These are phyloP conservation scores for Heteropelma amictum DNA, from an alignment of 2,888 invertebrate genomes.

Conservation along the genomic window DNA sequence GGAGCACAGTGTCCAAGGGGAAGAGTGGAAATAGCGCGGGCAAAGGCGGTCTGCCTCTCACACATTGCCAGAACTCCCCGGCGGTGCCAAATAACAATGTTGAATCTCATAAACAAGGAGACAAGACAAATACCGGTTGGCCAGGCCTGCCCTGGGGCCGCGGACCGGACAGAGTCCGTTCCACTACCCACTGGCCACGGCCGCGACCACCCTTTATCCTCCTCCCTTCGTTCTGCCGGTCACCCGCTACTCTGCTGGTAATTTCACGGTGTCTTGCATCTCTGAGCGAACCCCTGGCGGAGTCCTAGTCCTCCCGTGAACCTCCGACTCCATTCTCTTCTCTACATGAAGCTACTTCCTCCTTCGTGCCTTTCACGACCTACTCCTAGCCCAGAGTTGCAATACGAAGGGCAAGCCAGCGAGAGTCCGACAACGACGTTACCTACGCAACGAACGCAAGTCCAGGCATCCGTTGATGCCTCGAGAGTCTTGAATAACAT, in stretches of 20 bases:
- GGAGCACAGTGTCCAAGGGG: slow-evolving; percentile 23
- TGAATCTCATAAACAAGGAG: slow-evolving; percentile 79
- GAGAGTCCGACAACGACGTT: slow-evolving; percentile 57
- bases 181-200: slow-evolving; percentile 69
- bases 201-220: slow-evolving; percentile 56
- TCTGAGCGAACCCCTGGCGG: slow-evolving; percentile 77
- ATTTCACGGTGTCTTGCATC: slow-evolving; percentile 82
- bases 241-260: slow-evolving; percentile 78
- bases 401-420: too few relatives aligned
- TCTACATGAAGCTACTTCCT: slow-evolving; percentile 44
- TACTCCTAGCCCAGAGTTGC: slow-evolving; percentile 54
- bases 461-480: slow-evolving; percentile 44
- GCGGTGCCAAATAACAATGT: slow-evolving; percentile 78
- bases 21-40: slow-evolving; percentile 50
- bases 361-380: slow-evolving; percentile 60
- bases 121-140: slow-evolving; percentile 78
- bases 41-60: slow-evolving; percentile 59
- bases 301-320: slow-evolving; percentile 49
- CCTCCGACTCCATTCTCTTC: slow-evolving; percentile 35
- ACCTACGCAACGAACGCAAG: slow-evolving; percentile 56
- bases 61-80: slow-evolving; percentile 73
- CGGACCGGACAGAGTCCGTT: slow-evolving; percentile 78
- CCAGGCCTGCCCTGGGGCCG: slow-evolving; percentile 70
- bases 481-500: slow-evolving; percentile 8
- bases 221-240: slow-evolving; percentile 46